phyloP scores from a whole-genome alignment of 1,140 invertebrate genomes.

The Zophobas morio region DNA sequence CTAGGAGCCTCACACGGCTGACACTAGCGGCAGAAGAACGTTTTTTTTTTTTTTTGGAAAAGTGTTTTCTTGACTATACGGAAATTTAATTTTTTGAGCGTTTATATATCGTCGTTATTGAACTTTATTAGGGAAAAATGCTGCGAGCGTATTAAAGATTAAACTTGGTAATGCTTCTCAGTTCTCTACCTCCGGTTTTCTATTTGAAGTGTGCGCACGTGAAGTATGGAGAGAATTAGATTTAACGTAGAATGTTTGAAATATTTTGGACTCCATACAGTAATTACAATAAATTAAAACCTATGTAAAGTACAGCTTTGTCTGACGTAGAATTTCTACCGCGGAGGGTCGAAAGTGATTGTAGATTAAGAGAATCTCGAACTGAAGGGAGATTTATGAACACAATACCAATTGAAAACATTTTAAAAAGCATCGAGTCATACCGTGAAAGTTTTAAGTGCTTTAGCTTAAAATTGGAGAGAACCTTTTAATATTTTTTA shows the following conservation, averaged over 20 bases:
- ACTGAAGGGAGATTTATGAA: too few relatives aligned
- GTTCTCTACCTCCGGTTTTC: conserved; percentile 13
- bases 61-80: too few relatives aligned
- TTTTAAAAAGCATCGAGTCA: conserved; percentile 17
- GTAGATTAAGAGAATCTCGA: too few relatives aligned
- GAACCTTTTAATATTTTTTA: conserved; percentile 39
- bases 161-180: conserved; percentile 23
- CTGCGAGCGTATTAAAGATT: conserved; percentile 26
- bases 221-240: conserved; percentile 34
- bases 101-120: conserved; percentile 16
- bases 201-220: conserved; percentile 20
- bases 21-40: too few relatives aligned
- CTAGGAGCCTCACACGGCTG: background rate
- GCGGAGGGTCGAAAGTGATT: background rate
- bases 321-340: background rate
- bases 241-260: conserved; percentile 38
- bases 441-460: conserved; percentile 34
- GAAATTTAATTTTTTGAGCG: too few relatives aligned
- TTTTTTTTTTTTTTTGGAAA: too few relatives aligned
- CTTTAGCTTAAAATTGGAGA: conserved; percentile 23
- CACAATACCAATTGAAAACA: conserved; percentile 1
- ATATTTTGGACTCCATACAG: conserved; percentile 34
- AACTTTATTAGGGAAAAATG: conserved; percentile 29
- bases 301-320: background rate
- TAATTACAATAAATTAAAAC: conserved; percentile 36